Conservation (phyloP, 2,797 vertebrate species). For the Enteromius treurensis region DNA sequence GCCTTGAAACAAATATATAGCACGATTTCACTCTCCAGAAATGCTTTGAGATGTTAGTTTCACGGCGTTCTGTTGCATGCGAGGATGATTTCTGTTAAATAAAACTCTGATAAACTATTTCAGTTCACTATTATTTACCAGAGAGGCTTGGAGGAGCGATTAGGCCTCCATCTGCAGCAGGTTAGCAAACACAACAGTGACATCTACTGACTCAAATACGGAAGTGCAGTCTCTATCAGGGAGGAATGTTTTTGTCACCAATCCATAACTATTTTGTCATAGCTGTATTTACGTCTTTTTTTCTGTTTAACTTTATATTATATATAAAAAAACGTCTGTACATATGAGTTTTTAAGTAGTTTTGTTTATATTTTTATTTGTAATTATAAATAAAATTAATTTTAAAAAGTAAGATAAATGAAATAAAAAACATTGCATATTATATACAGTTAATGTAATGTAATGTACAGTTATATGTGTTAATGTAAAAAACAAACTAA, state of each 20-base stretch:
- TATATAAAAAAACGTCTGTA: too few species aligned
- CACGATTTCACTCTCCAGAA: not conserved
- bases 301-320: not conserved
- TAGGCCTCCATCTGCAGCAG: not conserved
- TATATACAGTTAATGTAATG: not conserved
- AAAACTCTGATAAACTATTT: not conserved
- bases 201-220: conserved; percentile 12
- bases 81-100: not conserved
- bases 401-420: not conserved
- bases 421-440: too few species aligned
- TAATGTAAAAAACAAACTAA: not conserved
- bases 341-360: not conserved
- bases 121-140: not conserved
- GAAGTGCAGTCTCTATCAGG: not conserved
- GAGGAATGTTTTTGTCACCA: not conserved
- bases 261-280: too few species aligned
- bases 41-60: not conserved
- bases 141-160: not conserved
- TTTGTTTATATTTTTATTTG: not conserved
- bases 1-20: not conserved
- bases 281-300: not conserved
- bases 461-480: not conserved
- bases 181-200: not conserved
- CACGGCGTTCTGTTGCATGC: not conserved
- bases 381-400: not conserved